Percentiles rank a stretch among this genome's conserved stretches.
These are phyloP conservation scores for Drosophila suboccidentalis DNA, from an alignment of 2,888 invertebrate genomes.

Conservation along the genomic window DNA sequence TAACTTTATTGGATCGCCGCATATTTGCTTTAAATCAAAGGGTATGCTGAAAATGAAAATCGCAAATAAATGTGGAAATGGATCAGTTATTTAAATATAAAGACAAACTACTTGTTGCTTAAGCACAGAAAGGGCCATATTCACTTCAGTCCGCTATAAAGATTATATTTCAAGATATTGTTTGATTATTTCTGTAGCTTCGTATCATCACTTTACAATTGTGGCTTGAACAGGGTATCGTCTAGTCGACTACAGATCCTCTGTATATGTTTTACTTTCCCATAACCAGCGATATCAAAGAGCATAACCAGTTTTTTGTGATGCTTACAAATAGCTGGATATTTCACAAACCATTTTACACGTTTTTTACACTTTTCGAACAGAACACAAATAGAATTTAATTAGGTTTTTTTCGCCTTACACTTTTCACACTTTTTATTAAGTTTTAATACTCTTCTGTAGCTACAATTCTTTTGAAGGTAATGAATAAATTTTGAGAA, in stretches of 20 bases:
- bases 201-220: neutral
- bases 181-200: neutral
- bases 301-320: neutral
- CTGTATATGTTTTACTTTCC: neutral
- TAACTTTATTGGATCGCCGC: conserved; percentile 16
- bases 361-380: neutral
- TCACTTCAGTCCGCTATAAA: too few species aligned
- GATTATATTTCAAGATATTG: too few species aligned
- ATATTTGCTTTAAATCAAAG: conserved; percentile 1
- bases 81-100: neutral
- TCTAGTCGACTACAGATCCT: neutral
- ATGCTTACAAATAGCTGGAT: conserved; percentile 3
- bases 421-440: neutral
- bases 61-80: neutral
- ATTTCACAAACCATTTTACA: conserved; percentile 4
- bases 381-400: conserved; percentile 4
- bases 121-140: too few species aligned
- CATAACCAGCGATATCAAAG: neutral
- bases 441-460: too few species aligned
- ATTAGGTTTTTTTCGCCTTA: conserved; percentile 26
- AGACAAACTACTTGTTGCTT: too few species aligned
- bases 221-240: neutral
- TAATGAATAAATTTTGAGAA: neutral
- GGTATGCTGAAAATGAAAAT: neutral
- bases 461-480: fast-evolving